These are phyloP conservation scores for Imbricaverruca yamaguchii DNA, from an alignment of 2,888 invertebrate species.

Conservation along the genomic window DNA sequence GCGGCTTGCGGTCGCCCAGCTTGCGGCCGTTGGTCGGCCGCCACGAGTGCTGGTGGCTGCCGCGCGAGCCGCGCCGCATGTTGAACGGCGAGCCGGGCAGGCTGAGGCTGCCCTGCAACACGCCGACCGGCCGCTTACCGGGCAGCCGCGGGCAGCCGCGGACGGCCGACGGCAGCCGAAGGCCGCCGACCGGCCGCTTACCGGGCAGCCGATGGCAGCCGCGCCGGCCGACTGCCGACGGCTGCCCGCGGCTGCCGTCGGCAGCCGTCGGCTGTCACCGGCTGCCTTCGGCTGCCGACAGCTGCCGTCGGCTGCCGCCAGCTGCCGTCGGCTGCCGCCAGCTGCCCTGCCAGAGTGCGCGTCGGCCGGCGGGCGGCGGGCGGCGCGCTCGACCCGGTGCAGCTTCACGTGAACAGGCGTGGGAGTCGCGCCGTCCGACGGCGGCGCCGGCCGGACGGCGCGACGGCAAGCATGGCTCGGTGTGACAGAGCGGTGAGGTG, in stretches of 20 bases:
- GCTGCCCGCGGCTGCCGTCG: too few relatives aligned
- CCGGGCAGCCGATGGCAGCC: too few relatives aligned
- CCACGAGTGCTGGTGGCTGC: conserved; percentile 80
- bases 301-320: too few relatives aligned
- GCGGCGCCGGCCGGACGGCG: neutral
- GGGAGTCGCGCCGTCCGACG: neutral
- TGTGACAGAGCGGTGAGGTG: neutral
- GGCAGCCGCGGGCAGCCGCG: conserved; percentile 9
- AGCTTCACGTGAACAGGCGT: too few relatives aligned
- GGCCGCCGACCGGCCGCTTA: too few relatives aligned
- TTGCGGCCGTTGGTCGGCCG: conserved; percentile 51
- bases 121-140: conserved; percentile 23
- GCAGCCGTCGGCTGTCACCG: too few relatives aligned
- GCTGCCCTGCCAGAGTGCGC: neutral
- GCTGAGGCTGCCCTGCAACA: conserved; percentile 80
- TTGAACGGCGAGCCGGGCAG: conserved; percentile 96
- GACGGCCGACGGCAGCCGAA: neutral
- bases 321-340: too few relatives aligned
- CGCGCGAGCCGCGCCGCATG: conserved; percentile 73
- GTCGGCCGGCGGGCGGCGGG: neutral
- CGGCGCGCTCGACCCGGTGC: too few relatives aligned
- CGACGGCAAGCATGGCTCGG: neutral
- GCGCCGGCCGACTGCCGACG: too few relatives aligned
- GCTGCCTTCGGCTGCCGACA: too few relatives aligned
- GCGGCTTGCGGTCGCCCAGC: conserved; percentile 81